phyloP scores from a whole-genome alignment of 2,888 invertebrate genomes.

The Pyrgus malvae region DNA sequence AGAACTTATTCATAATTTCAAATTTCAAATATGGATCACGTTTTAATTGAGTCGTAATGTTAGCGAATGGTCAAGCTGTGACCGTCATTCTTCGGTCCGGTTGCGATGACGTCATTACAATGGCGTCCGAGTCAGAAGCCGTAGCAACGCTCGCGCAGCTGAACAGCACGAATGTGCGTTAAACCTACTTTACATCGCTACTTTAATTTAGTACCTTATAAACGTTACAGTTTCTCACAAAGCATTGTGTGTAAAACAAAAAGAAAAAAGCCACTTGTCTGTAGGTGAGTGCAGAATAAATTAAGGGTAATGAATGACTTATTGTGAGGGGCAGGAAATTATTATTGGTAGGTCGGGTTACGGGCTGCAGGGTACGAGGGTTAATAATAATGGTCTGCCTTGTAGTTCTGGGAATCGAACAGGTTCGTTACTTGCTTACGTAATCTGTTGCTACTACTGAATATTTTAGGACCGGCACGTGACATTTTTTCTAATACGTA shows the following conservation, averaged over 20 bases:
- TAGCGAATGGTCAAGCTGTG: slow-evolving; percentile 24
- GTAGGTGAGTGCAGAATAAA: slow-evolving; percentile 74
- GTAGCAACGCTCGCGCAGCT: slow-evolving; percentile 50
- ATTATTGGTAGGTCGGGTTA: slow-evolving; percentile 67
- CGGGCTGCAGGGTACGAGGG: slow-evolving; percentile 43
- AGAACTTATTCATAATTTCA: no score
- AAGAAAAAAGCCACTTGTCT: slow-evolving; percentile 47
- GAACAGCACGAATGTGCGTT: slow-evolving; percentile 42
- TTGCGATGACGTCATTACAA: slow-evolving; percentile 69
- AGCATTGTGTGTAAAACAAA: slow-evolving; percentile 44
- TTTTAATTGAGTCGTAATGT: slow-evolving; percentile 7
- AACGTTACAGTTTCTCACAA: slow-evolving; percentile 33
- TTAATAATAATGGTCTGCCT: slow-evolving; percentile 34
- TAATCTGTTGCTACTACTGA: slow-evolving; percentile 15
- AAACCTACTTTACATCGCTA: slow-evolving; percentile 53
- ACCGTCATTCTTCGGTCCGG: slow-evolving; percentile 45
- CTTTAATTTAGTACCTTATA: slow-evolving; percentile 45
- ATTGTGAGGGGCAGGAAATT: slow-evolving; percentile 77
- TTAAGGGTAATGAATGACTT: slow-evolving; percentile 80
- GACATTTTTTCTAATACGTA: slow-evolving; percentile 19
- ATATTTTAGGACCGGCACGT: slow-evolving; percentile 21
- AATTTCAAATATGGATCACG: not conserved
- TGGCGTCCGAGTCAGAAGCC: slow-evolving; percentile 75
- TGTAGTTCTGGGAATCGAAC: slow-evolving; percentile 18
- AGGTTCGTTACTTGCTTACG: slow-evolving; percentile 19